A percentile compares a stretch with the other conserved stretches of the same genome.
These are phyloP conservation scores for Harpagoxenus sublaevis DNA, from an alignment of 2,888 invertebrate genomes.

Conservation along the genomic window DNA sequence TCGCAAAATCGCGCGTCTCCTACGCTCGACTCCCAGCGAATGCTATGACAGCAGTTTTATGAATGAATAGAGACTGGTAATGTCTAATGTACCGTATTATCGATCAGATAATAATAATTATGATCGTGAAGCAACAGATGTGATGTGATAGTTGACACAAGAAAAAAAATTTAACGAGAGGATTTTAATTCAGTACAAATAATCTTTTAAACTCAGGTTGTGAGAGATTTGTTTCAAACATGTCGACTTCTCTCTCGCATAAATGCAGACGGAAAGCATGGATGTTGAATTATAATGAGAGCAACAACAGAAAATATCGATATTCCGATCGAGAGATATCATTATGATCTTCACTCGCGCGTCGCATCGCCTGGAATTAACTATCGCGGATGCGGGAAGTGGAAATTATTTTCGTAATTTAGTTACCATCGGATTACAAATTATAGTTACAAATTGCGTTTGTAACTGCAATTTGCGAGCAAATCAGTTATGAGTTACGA, in stretches of 20 bases:
- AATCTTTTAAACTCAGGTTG: not conserved
- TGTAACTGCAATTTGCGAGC: conserved; percentile 41
- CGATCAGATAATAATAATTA: not conserved
- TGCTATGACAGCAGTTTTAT: not conserved
- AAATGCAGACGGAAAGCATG: not conserved
- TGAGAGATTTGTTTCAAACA: not conserved
- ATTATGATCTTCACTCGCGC: conserved; percentile 6
- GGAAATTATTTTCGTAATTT: conserved; percentile 50
- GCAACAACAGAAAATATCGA: not conserved
- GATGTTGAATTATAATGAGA: not conserved
- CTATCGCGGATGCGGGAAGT: conserved; percentile 22
- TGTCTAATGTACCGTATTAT: not conserved
- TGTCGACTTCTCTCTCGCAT: not conserved
- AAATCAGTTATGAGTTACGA: conserved; percentile 45
- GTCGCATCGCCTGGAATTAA: conserved; percentile 19
- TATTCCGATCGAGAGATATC: not conserved
- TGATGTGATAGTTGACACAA: not conserved
- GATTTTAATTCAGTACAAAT: not conserved
- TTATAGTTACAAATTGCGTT: conserved; percentile 48
- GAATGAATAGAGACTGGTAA: not conserved
- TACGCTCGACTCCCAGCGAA: conserved; percentile 41
- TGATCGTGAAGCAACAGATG: not conserved
- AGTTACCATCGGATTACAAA: conserved; percentile 51
- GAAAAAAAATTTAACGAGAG: not conserved
- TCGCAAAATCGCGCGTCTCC: conserved; percentile 63